Evolutionary conservation across 2,797 vertebrate species (phyloP), one percentile per base, ranked within the genome.

Genomic region (Harpagifer antarcticus): DNA sequence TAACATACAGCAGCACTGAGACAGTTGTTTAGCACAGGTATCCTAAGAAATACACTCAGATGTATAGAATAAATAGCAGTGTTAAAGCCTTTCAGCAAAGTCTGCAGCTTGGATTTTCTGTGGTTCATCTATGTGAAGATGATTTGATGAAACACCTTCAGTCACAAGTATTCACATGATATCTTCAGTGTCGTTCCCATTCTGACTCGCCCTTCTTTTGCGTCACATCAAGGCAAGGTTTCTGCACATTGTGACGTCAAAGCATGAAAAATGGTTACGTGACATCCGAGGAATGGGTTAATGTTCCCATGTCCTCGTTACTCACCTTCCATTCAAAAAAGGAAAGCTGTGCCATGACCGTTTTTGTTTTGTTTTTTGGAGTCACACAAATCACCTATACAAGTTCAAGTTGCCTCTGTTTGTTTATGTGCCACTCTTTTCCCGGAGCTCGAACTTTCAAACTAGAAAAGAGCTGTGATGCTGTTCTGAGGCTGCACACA

Each of bases 391-490:
- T 52, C 33, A 73, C 74, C 40, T 81, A 40, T 75, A 27, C 20
- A 11, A 60, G 49, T 74, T 83, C 50, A 79, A 71, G 54, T 65
- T 77, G 59, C 55, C 50, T 63, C 10, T 76, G 52, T 62, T 65
- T 78, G 50, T 81, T 67, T 60, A 17, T 45, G 52, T 71, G 55
- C 48, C 78, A 71, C 68, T 68, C 23, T 71, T 65, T 64, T 69
- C 52, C 67, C 44, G 0, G 23, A 82, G 72, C 76, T 40, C 40
- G 61, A 74, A 83, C 69, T 79, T 82, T 77, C 56, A 75, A 75
- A 66, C 70, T 61, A 49, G 59, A 59, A 67, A 82, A 79, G 19
- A 54, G 66, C 76, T 72, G 61, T 58, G 72, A 65, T 56, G 62
- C 58, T 57, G 31, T 60, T 23, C 56, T 37, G 43, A 81, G 48